Base-by-base conservation (phyloP, 2,888 invertebrate species). In the Helicoverpa assulta region DNA sequence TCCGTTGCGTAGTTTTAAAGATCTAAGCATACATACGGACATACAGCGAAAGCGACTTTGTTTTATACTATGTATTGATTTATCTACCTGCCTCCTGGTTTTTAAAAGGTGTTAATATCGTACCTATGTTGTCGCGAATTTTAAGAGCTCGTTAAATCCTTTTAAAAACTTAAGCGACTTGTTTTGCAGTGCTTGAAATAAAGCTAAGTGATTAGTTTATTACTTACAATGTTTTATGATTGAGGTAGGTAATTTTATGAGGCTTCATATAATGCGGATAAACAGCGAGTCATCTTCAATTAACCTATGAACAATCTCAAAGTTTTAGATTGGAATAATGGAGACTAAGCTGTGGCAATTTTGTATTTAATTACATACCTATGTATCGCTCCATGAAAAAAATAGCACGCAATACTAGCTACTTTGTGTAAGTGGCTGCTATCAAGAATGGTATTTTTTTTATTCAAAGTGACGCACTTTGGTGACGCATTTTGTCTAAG, bases 281-380 rank as follows among this genome's bases (percentile, higher is more conserved):
- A 60, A 19, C 37, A 61, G 18, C 70, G 40, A 69, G 61, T 73
- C 53, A 58, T 76, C 76, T 54, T 70, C 53, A 61, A 76, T 76
- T 73, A 73, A 69, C 73, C 72, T 76, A 50, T 75, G 76, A 33
- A 52, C 69, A 47, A 5, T 68, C 60, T 43, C 33, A 21, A 40
- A 19, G 50, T 68, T 61, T 57, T 18, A 76, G 50, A 58, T 58
- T 51, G 52, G 52, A 37, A 62, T 52, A 58, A 72, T 68, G 29
- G 55, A 4, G 26, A 60, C 18, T 57, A 75, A 57, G 40, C 60
- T 69, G 56, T 21, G 21, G 60, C 52, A 61, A 76, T 57, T 58
- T 19, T 53, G 43, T 18, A 69, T 75, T 60, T 60, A 75, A 76
- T 74, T 16, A 74, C 47, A 68, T 68, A 26, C 26, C 26, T 26